Evolutionary conservation across 2,888 invertebrate species (phyloP).

Genomic region (Spisula subtruncata): DNA sequence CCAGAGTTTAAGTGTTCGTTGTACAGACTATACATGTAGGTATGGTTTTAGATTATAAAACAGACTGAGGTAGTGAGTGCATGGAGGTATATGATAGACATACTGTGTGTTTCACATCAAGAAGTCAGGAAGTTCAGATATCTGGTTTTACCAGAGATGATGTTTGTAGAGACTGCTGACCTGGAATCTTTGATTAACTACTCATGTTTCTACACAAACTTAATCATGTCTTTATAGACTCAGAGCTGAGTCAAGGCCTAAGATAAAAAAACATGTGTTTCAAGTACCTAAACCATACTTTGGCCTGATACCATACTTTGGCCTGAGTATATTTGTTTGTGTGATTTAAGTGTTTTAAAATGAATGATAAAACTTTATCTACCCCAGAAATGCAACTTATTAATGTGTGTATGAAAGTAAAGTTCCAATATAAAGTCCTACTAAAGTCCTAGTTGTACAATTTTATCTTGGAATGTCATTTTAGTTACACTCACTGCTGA

Average conservation of each 20-base stretch:
- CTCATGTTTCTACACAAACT: conserved; percentile 25
- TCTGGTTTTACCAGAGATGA: not conserved
- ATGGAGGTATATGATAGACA: conserved; percentile 8
- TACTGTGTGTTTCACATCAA: not conserved
- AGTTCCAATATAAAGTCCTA: no score
- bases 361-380: no score
- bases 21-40: no score
- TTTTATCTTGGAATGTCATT: no score
- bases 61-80: not conserved
- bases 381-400: no score
- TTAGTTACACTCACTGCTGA: no score
- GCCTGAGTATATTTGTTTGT: not conserved
- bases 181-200: conserved; percentile 11
- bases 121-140: conserved; percentile 24
- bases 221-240: not conserved
- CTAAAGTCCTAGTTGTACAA: no score
- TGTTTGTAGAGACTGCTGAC: conserved; percentile 16
- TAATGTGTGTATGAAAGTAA: no score
- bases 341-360: no score
- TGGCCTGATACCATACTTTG: not conserved
- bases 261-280: not conserved
- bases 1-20: not conserved
- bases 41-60: not conserved
- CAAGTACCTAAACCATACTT: not conserved
- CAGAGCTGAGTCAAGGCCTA: not conserved